A percentile compares a stretch with the other conserved stretches of the same genome.
These are phyloP conservation scores for Drosophila pegasa DNA, from an alignment of 2,888 invertebrate species.

Conservation along the genomic window DNA sequence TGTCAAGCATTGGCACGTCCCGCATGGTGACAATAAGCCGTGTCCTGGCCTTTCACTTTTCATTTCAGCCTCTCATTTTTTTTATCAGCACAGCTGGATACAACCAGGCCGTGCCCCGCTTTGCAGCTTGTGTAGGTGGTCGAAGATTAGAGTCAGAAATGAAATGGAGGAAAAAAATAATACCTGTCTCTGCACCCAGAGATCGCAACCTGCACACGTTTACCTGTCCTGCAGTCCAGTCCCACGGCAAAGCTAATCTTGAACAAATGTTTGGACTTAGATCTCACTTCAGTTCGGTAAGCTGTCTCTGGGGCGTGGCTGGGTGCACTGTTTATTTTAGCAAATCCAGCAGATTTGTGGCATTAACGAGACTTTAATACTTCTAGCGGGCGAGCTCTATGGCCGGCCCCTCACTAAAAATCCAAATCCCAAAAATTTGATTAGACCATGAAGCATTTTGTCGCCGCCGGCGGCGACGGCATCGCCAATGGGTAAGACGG, in stretches of 20 bases:
- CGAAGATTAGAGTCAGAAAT: slow-evolving; percentile 32
- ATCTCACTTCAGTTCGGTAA: slow-evolving; percentile 19
- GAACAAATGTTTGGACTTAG: slow-evolving; percentile 56
- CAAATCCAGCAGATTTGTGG: slow-evolving; percentile 61
- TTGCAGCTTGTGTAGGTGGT: slow-evolving; percentile 47
- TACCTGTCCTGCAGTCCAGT: slow-evolving; percentile 28
- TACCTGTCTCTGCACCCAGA: slow-evolving; percentile 20
- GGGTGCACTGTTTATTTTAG: slow-evolving; percentile 56
- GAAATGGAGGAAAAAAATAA: too few species aligned
- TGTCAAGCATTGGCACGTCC: slow-evolving; percentile 60
- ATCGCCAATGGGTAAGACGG: slow-evolving; percentile 9
- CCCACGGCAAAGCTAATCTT: slow-evolving; percentile 46
- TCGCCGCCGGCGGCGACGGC: slow-evolving; percentile 33
- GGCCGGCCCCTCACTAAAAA: background rate
- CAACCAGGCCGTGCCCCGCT: slow-evolving; percentile 9
- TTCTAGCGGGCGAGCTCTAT: slow-evolving; percentile 5
- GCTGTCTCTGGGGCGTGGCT: slow-evolving; percentile 48
- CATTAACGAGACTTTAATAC: slow-evolving; percentile 61
- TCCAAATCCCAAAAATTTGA: slow-evolving; percentile 39
- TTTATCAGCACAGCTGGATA: slow-evolving; percentile 59
- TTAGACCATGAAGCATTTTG: slow-evolving; percentile 56
- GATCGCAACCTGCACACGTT: slow-evolving; percentile 4
- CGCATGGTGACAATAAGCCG: slow-evolving; percentile 52
- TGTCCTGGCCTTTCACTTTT: slow-evolving; percentile 59
- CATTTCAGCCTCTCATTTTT: slow-evolving; percentile 27